A percentile compares a stretch with the other conserved stretches of the same genome.
Evolutionary conservation across 2,888 invertebrate genomes (phyloP).

Genomic region (Scelioninae gen. 1): DNA sequence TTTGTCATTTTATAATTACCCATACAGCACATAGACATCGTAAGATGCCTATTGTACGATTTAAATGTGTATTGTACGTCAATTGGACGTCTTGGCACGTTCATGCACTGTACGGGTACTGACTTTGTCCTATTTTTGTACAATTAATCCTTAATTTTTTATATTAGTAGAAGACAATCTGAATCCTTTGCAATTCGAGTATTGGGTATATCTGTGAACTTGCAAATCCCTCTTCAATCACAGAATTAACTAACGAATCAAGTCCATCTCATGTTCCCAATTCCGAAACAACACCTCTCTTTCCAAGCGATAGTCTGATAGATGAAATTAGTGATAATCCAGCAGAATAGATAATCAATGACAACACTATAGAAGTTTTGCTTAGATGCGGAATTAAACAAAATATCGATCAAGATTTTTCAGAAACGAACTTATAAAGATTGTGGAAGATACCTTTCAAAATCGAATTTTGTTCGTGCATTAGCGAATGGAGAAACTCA

Average conservation of each 20-base stretch:
- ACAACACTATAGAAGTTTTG: background rate
- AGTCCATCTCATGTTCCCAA: background rate
- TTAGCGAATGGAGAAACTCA: constrained; percentile 12
- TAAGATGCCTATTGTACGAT: too few species aligned
- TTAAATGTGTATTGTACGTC: too few species aligned
- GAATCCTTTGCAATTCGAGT: background rate
- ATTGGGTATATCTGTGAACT: background rate
- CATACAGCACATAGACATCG: too few species aligned
- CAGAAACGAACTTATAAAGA: constrained; percentile 6
- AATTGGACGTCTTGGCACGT: too few species aligned
- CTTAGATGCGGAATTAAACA: constrained; percentile 4
- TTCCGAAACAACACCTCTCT: background rate
- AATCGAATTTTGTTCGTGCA: constrained; percentile 6
- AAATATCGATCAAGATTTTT: constrained; percentile 19
- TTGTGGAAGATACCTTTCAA: constrained; percentile 1
- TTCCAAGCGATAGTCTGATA: background rate
- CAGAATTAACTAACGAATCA: background rate
- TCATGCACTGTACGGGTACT: too few species aligned
- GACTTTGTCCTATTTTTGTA: too few species aligned
- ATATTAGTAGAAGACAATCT: constrained; percentile 1
- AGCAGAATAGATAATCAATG: background rate
- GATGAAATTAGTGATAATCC: constrained; percentile 1
- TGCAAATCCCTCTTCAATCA: background rate
- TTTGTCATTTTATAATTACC: too few species aligned
- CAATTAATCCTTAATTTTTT: too few species aligned